Evolutionary conservation across 2,113 vertebrate species (phyloP).

Genomic region (Actinemys pallida): DNA sequence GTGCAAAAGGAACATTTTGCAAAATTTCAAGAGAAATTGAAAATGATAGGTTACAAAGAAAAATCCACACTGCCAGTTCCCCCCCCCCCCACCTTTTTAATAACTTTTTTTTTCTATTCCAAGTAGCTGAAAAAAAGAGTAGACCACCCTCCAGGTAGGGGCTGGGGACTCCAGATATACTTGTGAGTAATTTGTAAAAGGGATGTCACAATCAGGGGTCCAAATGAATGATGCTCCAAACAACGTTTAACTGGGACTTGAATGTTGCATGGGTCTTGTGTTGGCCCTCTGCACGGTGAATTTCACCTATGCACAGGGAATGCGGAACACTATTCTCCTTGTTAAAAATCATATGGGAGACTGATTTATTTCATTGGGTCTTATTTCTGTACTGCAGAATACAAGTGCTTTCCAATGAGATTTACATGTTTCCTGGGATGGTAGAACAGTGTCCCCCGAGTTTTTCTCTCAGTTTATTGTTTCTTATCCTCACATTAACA

Average conservation of each 20-base stretch:
- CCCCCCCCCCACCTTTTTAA: background rate
- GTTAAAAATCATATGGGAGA: background rate
- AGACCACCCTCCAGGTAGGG: accelerated
- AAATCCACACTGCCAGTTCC: accelerated
- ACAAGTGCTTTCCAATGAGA: accelerated
- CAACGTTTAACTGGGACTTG: background rate
- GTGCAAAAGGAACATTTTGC: background rate
- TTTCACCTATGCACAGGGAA: background rate
- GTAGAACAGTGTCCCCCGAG: background rate
- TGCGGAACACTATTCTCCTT: background rate
- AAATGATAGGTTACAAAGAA: background rate
- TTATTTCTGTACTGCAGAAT: background rate
- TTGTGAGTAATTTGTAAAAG: background rate
- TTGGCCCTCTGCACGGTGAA: background rate
- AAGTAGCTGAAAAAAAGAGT: background rate
- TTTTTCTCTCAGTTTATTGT: background rate
- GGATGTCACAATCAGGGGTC: background rate
- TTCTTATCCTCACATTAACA: background rate
- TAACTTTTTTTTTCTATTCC: background rate
- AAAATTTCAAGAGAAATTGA: background rate
- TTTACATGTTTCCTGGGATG: background rate
- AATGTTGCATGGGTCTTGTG: background rate
- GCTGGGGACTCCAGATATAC: background rate
- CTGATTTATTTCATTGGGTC: background rate
- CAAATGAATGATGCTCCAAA: background rate